Evolutionary conservation across 2,888 invertebrate genomes (phyloP), one percentile per base, ranked within the genome.

Genomic region (Hecatera dysodea): DNA sequence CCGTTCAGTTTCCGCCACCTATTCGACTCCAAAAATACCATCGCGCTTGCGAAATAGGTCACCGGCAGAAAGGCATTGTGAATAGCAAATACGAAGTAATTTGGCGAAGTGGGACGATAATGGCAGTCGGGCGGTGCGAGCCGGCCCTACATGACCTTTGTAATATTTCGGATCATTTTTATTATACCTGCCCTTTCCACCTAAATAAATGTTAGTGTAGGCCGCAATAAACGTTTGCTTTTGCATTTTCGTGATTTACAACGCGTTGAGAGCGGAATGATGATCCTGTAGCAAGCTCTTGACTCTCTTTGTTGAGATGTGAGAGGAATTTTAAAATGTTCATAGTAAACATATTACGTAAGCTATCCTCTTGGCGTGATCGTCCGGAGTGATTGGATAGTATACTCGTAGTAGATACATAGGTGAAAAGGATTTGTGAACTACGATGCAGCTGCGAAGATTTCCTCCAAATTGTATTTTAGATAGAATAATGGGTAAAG

Each of bases 51-150:
- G 66, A 88, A 87, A 86, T 86, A 87, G 88, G 87, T 84, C 88
- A 85, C 77, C 66, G 67, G 77, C 75, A 83, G 80, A 80, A 75
- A 78, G 81, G 83, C 85, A 86, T 87, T 87, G 85, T 88, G 90
- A 87, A 89, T 88, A 85, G 86, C 85, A 86, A 88, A 88, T 87
- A 86, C 87, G 86, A 87, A 87, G 87, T 88, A 86, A 89, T 88
- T 88, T 87, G 85, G 78, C 73, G 79, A 79, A 88, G 85, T 85
- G 84, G 83, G 80, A 85, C 83, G 82, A 86, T 88, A 88, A 89
- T 89, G 80, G 88, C 76, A 72, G 69, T 52, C 74, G 78, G 78
- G 73, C 63, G 73, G 73, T 74, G 74, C 67, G 73, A 74, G 83
- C 66, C 76, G 75, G 81, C 75, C 87, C 80, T 80, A 70, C 74